Conservation (phyloP, 2,888 invertebrate genomes). For the Halocaridina rubra region DNA sequence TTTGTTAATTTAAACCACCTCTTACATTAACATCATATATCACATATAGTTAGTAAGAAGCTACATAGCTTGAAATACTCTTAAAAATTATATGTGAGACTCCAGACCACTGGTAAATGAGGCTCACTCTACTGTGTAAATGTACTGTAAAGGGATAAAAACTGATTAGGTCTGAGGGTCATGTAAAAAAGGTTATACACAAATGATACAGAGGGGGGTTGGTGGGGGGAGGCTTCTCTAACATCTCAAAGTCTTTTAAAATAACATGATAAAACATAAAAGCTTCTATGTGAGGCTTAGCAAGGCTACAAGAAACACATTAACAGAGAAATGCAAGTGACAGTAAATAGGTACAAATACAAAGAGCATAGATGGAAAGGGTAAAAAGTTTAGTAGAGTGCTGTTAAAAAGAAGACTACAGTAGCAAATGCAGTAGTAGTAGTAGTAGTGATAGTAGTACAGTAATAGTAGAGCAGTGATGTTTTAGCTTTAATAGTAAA, state of each 20-base stretch:
- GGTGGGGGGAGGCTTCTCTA: constrained; percentile 54
- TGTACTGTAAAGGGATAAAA: neutral
- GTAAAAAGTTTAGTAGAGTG: neutral
- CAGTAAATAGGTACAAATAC: neutral
- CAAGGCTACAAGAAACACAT: no score
- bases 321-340: neutral
- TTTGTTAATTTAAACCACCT: no score
- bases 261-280: no score
- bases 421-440: constrained; percentile 39
- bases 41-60: no score
- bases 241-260: no score
- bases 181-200: constrained; percentile 7
- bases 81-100: neutral
- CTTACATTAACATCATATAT: no score
- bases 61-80: neutral
- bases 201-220: constrained; percentile 44
- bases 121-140: constrained; percentile 9
- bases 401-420: constrained; percentile 39
- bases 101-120: constrained; percentile 4
- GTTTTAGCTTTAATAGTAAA: no score
- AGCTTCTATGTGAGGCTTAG: no score
- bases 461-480: no score
- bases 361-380: neutral
- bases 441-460: no score
- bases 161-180: constrained; percentile 9